Base-by-base conservation (phyloP, 2,113 vertebrate genomes). In the Ptyas mucosa region DNA sequence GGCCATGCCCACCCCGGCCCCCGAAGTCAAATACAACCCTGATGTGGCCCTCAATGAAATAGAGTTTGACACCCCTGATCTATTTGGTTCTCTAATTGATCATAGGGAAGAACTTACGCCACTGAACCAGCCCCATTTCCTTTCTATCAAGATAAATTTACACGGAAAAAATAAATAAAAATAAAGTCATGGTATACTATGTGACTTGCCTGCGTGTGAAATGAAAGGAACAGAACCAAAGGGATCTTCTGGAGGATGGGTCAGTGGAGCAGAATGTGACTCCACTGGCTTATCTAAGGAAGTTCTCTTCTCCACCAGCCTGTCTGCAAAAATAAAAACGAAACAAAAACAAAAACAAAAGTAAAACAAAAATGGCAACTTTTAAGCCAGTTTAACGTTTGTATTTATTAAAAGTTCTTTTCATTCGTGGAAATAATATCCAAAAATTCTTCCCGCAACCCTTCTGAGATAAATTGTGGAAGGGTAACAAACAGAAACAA, bases 171-270 rank as follows among this genome's bases (percentile, higher is more conserved):
- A n/a, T n/a, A 94, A 86, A 46, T 46, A 46, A 46, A 46, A 46
- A 46, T 46, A 46, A 95, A 96, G 85, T 53, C 90, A 92, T 43
- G 95, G 95, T 94, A 96, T 93, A 93, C 89, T 26, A 64, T 93
- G 94, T 97, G 98, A 99, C 99, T 99, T 99, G 99, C 99, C 99
- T 99, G 99, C 96, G 95, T 97, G 98, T 97, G 98, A 98, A 98
- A 99, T 97, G 95, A 99, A 99, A 92, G 99, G 99, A 95, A 98
- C 98, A 90, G 99, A 99, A 97, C 99, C 99, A 95, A 99, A 99
- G 90, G 98, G 98, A 96, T 99, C 99, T 97, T 99, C 98, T 29
- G 98, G 97, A 94, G 96, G 97, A 94, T 97, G 98, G 95, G 97
- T 98, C 94, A 97, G 96, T 94, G 97, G 95, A 96, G 97, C 97